These are phyloP conservation scores for Anoplolepis gracilipes DNA, from an alignment of 1,140 invertebrate species.

Conservation along the genomic window DNA sequence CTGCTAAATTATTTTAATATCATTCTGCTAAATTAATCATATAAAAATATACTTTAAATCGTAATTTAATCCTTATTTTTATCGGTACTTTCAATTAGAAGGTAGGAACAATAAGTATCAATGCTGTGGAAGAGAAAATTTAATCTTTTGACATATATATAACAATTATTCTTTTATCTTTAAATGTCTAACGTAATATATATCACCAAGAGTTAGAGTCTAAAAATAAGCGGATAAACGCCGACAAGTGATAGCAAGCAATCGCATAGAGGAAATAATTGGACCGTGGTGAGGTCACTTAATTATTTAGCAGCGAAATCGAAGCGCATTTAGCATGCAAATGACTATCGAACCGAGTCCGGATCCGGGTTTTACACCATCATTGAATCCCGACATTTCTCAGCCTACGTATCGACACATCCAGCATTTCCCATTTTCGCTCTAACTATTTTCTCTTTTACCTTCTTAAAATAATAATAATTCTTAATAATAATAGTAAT, in stretches of 20 bases:
- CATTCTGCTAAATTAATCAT: too few relatives aligned
- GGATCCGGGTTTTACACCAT: constrained; percentile 73
- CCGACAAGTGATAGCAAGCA: constrained; percentile 39
- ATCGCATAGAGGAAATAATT: constrained; percentile 73
- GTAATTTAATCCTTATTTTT: too few relatives aligned
- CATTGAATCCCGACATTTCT: constrained; percentile 60
- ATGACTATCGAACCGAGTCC: constrained; percentile 76
- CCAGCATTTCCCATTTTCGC: constrained; percentile 16
- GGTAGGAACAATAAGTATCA: too few relatives aligned
- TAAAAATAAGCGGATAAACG: constrained; percentile 49
- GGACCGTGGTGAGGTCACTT: constrained; percentile 67
- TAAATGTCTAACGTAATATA: neutral
- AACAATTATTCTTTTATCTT: neutral
- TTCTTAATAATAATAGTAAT: neutral
- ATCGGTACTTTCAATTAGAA: too few relatives aligned
- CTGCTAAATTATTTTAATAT: too few relatives aligned
- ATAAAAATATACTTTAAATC: too few relatives aligned
- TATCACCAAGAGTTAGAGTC: constrained; percentile 7
- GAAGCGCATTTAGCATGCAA: constrained; percentile 78
- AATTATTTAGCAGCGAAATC: constrained; percentile 78
- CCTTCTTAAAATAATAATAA: neutral
- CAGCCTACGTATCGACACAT: constrained; percentile 30
- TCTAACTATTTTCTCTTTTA: neutral
- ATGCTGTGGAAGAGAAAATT: neutral
- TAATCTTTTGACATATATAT: neutral